A percentile compares a stretch with the other conserved stretches of the same genome.
phyloP scores from a whole-genome alignment of 2,797 vertebrate species.

The Balearica regulorum region DNA sequence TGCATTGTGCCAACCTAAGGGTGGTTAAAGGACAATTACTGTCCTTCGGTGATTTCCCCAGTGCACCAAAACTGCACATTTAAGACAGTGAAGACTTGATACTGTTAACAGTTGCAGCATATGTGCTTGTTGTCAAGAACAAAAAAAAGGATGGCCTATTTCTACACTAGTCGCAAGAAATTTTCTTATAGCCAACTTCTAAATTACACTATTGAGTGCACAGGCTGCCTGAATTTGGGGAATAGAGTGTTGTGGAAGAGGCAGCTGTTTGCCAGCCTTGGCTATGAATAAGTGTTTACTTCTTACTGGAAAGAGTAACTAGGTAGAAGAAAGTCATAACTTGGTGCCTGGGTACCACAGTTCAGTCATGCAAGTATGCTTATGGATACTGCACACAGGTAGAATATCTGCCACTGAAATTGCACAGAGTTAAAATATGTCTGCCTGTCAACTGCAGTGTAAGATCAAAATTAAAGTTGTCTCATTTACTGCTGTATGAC shows the following conservation, averaged over 20 bases:
- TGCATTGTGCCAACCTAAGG: not conserved
- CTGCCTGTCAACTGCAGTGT: not conserved
- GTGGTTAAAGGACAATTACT: not conserved
- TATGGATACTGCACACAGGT: no score
- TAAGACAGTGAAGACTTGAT: not conserved
- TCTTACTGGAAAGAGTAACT: not conserved
- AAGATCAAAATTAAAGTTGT: not conserved
- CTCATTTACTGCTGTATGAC: not conserved
- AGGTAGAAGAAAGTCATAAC: not conserved
- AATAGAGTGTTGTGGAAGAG: not conserved
- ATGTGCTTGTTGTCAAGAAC: not conserved
- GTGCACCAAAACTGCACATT: accelerated
- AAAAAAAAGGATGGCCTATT: not conserved
- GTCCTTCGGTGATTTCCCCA: not conserved
- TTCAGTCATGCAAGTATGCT: not conserved
- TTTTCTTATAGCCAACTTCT: not conserved
- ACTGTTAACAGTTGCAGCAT: not conserved
- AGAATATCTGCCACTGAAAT: not conserved
- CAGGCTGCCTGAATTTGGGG: not conserved
- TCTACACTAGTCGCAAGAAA: not conserved
- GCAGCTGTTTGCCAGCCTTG: not conserved
- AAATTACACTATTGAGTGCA: not conserved
- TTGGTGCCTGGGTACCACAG: not conserved
- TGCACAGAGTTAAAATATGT: not conserved
- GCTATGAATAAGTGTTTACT: not conserved